A percentile compares a stretch with the other conserved stretches of the same genome.
Conservation (phyloP, 2,888 invertebrate species). For the Ochropacha duplaris region DNA sequence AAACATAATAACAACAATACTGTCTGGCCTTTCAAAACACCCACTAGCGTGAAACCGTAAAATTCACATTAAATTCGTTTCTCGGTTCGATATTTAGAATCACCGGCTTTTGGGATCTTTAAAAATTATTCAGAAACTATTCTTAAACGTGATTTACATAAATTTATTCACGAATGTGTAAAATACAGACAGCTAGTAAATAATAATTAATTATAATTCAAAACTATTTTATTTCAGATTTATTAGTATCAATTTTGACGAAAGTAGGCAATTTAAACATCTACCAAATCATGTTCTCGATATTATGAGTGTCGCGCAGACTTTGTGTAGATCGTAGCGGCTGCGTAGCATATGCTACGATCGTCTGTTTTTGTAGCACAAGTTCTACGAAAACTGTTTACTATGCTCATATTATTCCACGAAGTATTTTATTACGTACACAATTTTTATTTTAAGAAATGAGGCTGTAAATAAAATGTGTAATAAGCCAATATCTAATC, state of each 20-base stretch:
- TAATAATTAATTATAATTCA: no score
- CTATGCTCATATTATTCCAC: neutral
- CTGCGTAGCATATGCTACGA: slow-evolving; percentile 2
- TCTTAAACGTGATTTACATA: neutral
- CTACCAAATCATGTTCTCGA: neutral
- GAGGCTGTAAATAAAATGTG: neutral
- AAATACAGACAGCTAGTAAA: no score
- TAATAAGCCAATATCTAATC: neutral
- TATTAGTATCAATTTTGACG: no score
- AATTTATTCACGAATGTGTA: neutral
- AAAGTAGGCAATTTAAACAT: no score
- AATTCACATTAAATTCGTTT: neutral
- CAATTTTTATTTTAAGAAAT: neutral
- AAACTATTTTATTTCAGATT: no score
- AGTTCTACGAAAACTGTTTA: neutral
- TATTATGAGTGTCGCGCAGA: neutral
- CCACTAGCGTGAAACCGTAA: neutral
- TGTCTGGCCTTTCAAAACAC: neutral
- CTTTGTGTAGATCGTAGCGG: neutral
- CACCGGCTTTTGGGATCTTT: neutral
- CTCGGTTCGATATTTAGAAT: neutral
- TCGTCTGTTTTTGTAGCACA: neutral
- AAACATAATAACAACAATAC: neutral
- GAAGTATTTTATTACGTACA: neutral
- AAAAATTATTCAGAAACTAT: neutral